Conservation (phyloP, 2,888 invertebrate species). For the Pseudeuparius sepicola region DNA sequence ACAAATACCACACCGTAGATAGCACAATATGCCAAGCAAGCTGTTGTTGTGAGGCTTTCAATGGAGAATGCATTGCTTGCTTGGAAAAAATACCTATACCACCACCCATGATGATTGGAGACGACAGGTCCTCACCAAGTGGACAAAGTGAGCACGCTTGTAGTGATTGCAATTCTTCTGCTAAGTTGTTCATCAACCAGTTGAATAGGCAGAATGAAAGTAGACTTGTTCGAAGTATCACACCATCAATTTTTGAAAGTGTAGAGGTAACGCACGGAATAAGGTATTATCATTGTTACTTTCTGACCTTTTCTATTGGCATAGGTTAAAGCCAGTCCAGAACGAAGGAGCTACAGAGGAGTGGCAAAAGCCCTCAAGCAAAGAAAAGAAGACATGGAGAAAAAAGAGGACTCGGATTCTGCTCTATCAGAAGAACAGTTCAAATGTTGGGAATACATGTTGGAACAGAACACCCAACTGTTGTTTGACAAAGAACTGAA, state of each 20-base stretch:
- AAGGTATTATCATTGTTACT: too few relatives aligned
- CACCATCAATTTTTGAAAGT: slow-evolving; percentile 35
- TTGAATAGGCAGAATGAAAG: slow-evolving; percentile 35
- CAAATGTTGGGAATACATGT: slow-evolving; percentile 89
- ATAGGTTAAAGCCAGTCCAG: slow-evolving; percentile 39
- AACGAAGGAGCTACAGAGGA: slow-evolving; percentile 47
- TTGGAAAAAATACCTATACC: slow-evolving; percentile 37
- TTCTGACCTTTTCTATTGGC: neutral
- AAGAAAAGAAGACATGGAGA: slow-evolving; percentile 50
- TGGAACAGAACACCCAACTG: slow-evolving; percentile 82
- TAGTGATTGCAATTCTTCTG: slow-evolving; percentile 39
- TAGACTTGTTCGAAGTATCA: slow-evolving; percentile 32
- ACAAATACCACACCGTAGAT: slow-evolving; percentile 42
- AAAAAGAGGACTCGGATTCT: slow-evolving; percentile 47
- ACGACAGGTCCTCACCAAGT: slow-evolving; percentile 71
- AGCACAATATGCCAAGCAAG: slow-evolving; percentile 46
- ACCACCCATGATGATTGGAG: slow-evolving; percentile 37
- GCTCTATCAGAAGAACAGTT: slow-evolving; percentile 75
- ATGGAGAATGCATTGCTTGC: slow-evolving; percentile 46
- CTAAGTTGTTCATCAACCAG: slow-evolving; percentile 38
- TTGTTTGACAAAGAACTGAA: slow-evolving; percentile 73
- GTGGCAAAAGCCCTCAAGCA: slow-evolving; percentile 55
- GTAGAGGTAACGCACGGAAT: slow-evolving; percentile 37
- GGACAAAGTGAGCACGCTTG: slow-evolving; percentile 72
- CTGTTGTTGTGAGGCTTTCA: slow-evolving; percentile 51